Base-by-base conservation (phyloP, 2,888 invertebrate species). In the Hyalella azteca region DNA sequence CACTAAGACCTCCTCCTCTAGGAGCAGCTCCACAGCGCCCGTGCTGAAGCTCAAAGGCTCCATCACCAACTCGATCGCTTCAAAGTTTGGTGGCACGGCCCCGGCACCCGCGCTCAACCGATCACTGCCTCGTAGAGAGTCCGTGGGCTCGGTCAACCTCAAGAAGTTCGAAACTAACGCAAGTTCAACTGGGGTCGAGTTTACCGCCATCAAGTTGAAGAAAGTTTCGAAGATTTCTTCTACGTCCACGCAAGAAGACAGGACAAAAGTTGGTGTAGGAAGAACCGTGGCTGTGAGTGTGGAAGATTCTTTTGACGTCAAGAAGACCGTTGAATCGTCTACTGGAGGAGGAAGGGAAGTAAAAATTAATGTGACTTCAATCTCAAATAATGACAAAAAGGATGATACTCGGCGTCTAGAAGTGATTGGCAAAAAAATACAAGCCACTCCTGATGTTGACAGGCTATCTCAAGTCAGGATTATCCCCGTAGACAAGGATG, bases 141-240 rank as follows among this genome's bases (percentile, higher is more conserved):
- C 66, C 11, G 36, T 66, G 19, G 66, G 66, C 66, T 66, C 66
- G 0, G 66, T 66, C 4, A 36, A 32, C 66, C 36, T 66, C 3
- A 66, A 66, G 66, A 66, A 66, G 19, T 66, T 66, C 39, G 66
- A 66, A 19, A 66, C 32, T 19, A 66, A 36, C 36, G 32, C 66
- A 36, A 11, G 15, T 36, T 66, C 66, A 36, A 66, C 36, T 36
- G 66, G 66, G 13, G 66, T 66, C 45, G 75, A 75, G 5, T 45
- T 75, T 26, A 75, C 75, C 11, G 26, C 75, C 2, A 45, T 75
- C 11, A 75, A 75, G 22, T n/a, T 75, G 41, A 75, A 75, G 45
- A 75, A 45, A 45, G 75, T 75, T 40, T 75, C 75, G 1, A 75
- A 75, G 26, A 26, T 75, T 39, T 66, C 66, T 11, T 66, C 66